A percentile compares a stretch with the other conserved stretches of the same genome.
Conservation (phyloP, 2,888 invertebrate species). For the Dryobota labecula region DNA sequence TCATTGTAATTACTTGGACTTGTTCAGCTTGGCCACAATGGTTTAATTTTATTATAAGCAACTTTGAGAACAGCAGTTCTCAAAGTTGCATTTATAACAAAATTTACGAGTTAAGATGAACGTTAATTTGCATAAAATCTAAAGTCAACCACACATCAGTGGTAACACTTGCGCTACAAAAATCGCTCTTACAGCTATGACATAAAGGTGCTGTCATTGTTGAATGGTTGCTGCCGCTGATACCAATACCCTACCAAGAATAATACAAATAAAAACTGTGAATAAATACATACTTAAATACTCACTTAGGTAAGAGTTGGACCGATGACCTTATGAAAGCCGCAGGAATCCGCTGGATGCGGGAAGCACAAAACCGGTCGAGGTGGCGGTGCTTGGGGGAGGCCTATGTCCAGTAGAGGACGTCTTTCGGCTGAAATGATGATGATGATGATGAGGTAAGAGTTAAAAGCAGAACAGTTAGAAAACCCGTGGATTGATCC, state of each 20-base stretch:
- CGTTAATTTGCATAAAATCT: slow-evolving; percentile 16
- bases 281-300: background rate
- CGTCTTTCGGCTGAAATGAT: too few relatives aligned
- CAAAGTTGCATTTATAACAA: too few relatives aligned
- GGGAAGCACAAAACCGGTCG: too few relatives aligned
- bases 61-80: background rate
- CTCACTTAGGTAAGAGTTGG: background rate
- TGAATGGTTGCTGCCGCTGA: background rate
- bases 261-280: background rate
- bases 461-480: too few relatives aligned
- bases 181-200: background rate
- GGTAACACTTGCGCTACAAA: background rate
- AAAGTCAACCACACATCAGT: background rate
- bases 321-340: too few relatives aligned
- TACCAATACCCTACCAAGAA: background rate
- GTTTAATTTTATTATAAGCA: slow-evolving; percentile 20
- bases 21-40: slow-evolving; percentile 17
- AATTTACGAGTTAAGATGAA: slow-evolving; percentile 4
- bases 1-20: slow-evolving; percentile 44
- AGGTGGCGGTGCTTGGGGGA: too few relatives aligned
- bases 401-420: too few relatives aligned
- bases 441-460: too few relatives aligned
- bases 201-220: background rate
- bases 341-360: too few relatives aligned
- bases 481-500: too few relatives aligned